Evolutionary conservation across 92 coral and sea anemone species (phyloP).

Genomic region (Phenganax subtilis): DNA sequence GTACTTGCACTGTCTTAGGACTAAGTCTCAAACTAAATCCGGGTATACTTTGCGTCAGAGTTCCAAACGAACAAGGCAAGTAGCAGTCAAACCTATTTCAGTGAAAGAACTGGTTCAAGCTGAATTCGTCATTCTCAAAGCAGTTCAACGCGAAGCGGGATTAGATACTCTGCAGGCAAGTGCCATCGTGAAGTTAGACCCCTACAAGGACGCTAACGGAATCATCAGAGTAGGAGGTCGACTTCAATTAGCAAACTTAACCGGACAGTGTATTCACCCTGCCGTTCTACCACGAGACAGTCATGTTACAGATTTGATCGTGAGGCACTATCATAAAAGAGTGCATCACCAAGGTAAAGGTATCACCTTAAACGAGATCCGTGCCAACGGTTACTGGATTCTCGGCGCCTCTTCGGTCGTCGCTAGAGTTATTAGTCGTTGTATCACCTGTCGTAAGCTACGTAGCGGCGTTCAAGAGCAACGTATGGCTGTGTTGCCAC

Average conservation of each 20-base stretch:
- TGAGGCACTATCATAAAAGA: slow-evolving; percentile 20
- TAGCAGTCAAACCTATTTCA: background rate
- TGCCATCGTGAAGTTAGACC: slow-evolving; percentile 8
- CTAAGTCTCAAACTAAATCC: background rate
- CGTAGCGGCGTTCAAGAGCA: slow-evolving; percentile 1
- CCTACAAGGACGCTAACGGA: slow-evolving; percentile 25
- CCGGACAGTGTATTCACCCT: slow-evolving; percentile 10
- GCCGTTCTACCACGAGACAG: slow-evolving; percentile 13
- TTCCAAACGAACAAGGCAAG: slow-evolving; percentile 11
- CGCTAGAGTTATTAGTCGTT: background rate
- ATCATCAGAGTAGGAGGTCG: slow-evolving; percentile 37
- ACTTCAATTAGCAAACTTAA: slow-evolving; percentile 11
- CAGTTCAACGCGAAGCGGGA: too few relatives aligned
- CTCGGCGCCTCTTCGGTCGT: slow-evolving; percentile 5
- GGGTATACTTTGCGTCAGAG: background rate
- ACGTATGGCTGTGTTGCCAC: slow-evolving; percentile 16
- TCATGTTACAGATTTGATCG: slow-evolving; percentile 20
- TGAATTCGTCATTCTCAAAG: background rate
- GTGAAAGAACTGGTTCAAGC: slow-evolving; percentile 14
- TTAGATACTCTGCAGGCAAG: too few relatives aligned
- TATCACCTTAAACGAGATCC: slow-evolving; percentile 1
- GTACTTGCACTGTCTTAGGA: background rate
- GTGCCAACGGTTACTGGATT: slow-evolving; percentile 5
- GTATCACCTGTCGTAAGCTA: slow-evolving; percentile 4
- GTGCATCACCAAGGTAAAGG: slow-evolving; percentile 36